phyloP scores from a whole-genome alignment of 2,888 invertebrate species.

The Synergus umbraculus region DNA sequence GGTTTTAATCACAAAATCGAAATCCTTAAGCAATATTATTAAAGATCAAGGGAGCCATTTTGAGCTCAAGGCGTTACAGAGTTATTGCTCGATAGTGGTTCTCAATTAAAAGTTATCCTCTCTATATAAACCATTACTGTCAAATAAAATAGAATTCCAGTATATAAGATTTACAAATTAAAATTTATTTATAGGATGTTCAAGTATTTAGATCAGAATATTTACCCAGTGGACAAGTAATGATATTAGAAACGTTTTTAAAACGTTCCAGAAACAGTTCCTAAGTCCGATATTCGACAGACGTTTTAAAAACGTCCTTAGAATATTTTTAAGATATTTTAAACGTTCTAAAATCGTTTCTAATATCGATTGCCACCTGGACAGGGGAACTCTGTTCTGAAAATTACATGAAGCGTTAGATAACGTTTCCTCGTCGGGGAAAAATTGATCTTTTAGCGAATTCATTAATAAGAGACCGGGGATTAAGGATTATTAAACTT shows the following conservation, averaged over 20 bases:
- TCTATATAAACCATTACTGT: background rate
- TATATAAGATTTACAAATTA: background rate
- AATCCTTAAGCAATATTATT: constrained; percentile 60
- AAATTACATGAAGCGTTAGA: background rate
- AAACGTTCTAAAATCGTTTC: too few species aligned
- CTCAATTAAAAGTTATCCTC: constrained; percentile 63
- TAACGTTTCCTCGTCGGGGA: background rate
- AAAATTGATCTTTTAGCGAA: constrained; percentile 9
- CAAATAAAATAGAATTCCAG: background rate
- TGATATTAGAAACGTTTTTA: too few species aligned
- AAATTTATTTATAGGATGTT: background rate
- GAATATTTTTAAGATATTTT: too few species aligned
- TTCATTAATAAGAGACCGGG: constrained; percentile 29
- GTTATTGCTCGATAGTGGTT: constrained; percentile 76
- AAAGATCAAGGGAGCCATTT: constrained; percentile 69
- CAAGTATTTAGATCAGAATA: background rate
- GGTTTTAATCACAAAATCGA: background rate
- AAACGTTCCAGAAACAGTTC: too few species aligned
- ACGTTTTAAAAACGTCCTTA: too few species aligned
- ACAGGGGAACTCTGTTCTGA: background rate
- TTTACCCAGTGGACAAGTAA: background rate
- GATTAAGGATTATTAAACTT: constrained; percentile 33
- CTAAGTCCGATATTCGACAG: too few species aligned
- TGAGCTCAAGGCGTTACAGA: constrained; percentile 71
- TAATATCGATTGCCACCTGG: too few species aligned